Percentiles rank a stretch among this genome's conserved stretches.
Evolutionary conservation across 2,888 invertebrate genomes (phyloP).

Genomic region (Oscheius sp.): DNA sequence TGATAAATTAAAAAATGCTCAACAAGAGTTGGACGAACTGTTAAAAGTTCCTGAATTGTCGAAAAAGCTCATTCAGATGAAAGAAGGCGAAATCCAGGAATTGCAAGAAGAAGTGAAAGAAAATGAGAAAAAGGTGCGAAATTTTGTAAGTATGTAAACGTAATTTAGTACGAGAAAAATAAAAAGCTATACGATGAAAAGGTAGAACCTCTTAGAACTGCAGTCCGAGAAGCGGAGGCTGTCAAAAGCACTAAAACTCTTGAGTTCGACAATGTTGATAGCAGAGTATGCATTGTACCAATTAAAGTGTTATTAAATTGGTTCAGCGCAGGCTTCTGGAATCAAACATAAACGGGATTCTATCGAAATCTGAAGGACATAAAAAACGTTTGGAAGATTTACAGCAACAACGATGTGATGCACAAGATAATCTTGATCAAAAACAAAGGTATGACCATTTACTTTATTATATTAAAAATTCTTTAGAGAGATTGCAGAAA

Average conservation of each 20-base stretch:
- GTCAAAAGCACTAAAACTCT: conserved; percentile 39
- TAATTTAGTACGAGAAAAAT: conserved; percentile 24
- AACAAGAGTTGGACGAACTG: conserved; percentile 41
- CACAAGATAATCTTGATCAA: not conserved
- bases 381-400: conserved; percentile 44
- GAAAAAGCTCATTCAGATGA: conserved; percentile 45
- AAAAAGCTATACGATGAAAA: conserved; percentile 25
- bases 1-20: not conserved
- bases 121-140: not conserved
- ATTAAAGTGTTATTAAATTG: not conserved
- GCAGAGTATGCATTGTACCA: too few relatives aligned
- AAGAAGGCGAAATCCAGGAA: conserved; percentile 74
- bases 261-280: conserved; percentile 35
- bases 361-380: conserved; percentile 36
- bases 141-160: not conserved
- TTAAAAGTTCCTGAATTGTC: conserved; percentile 54
- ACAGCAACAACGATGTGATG: not conserved
- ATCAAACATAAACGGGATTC: conserved; percentile 78
- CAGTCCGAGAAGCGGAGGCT: conserved; percentile 33
- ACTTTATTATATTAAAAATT: not conserved
- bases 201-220: not conserved
- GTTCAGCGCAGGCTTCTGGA: conserved; percentile 29
- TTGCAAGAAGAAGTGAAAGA: conserved; percentile 44
- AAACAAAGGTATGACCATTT: not conserved
- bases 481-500: not conserved